Base-by-base conservation (phyloP, 2,113 vertebrate genomes). In the Alces alces region DNA sequence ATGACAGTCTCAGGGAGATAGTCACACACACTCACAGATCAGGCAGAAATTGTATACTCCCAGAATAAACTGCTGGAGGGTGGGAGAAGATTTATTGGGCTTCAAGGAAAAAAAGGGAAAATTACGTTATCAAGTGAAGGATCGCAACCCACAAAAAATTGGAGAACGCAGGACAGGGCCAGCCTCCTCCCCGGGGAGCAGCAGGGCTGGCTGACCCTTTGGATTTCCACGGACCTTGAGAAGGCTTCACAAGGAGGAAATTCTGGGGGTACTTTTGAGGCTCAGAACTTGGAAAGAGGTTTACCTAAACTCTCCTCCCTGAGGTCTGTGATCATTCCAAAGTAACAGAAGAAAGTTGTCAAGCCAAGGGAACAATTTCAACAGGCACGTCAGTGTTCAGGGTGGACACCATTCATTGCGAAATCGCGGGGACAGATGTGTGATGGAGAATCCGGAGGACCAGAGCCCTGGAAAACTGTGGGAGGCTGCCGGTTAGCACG, bases 401-500 rank as follows among this genome's bases (percentile, higher is more conserved):
- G 15, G 70, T 11, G 39, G 47, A 61, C 45, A 57, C 17, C 60
- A 16, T 16, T 83, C 57, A 55, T 60, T 92, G 60, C 0, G 27
- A 86, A 76, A 73, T 61, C 30, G 0, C 1, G 0, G 88, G 50
- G 58, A 76, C 43, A 28, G 52, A 55, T 5, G 9, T 15, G 1
- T 10, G 82, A 5, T 30, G 66, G 73, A 86, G 80, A 83, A 30
- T 39, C 50, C 23, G 27, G 13, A 50, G 27, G 47, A 25, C 57
- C 21, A 5, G 19, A 58, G 25, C 15, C 1, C 36, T 11, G 36
- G 30, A 2, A 43, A 14, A 3, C 12, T 17, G 36, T 23, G 5
- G 16, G 33, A 70, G 50, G 17, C 21, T 36, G 61, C 79, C 3
- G 28, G 30, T 16, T 23, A 19, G 4, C 0, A 0, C 4, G 0